Conservation (phyloP, 2,113 vertebrate species). For the Edolisoma coerulescens region DNA sequence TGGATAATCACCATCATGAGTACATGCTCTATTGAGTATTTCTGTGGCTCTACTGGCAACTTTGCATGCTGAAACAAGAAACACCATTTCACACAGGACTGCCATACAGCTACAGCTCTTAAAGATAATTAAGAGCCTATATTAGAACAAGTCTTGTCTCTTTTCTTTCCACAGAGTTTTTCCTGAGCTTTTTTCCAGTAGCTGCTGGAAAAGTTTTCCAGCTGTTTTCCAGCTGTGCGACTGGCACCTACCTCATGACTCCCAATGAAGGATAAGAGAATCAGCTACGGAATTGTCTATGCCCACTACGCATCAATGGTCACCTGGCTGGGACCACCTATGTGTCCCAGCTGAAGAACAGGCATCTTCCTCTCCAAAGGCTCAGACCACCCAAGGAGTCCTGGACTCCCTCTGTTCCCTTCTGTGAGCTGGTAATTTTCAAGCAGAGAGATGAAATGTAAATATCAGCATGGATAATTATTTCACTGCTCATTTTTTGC, state of each 20-base stretch:
- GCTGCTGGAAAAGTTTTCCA: too few species aligned
- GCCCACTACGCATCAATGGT: not conserved
- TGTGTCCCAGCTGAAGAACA: not conserved
- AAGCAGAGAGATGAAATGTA: conserved; percentile 29
- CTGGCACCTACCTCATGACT: not conserved
- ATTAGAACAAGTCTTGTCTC: not conserved
- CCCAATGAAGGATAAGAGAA: not conserved
- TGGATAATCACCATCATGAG: not conserved
- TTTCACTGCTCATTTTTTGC: conserved; percentile 36
- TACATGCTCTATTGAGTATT: not conserved
- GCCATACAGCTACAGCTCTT: not conserved
- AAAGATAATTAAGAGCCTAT: not conserved
- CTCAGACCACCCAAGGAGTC: not conserved
- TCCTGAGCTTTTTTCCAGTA: not conserved
- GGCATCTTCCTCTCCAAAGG: not conserved
- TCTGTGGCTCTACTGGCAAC: not conserved
- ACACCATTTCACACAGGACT: not conserved
- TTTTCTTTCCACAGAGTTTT: not conserved
- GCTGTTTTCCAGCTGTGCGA: not conserved
- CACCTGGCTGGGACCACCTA: not conserved
- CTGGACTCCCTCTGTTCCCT: not conserved
- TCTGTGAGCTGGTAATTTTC: not conserved
- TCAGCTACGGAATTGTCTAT: not conserved
- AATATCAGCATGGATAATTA: conserved; percentile 52
- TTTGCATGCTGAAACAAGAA: not conserved